Percentiles rank a stretch among this genome's conserved stretches.
Evolutionary conservation across 2,113 vertebrate genomes (phyloP).

Genomic region (Cepphus grylle): DNA sequence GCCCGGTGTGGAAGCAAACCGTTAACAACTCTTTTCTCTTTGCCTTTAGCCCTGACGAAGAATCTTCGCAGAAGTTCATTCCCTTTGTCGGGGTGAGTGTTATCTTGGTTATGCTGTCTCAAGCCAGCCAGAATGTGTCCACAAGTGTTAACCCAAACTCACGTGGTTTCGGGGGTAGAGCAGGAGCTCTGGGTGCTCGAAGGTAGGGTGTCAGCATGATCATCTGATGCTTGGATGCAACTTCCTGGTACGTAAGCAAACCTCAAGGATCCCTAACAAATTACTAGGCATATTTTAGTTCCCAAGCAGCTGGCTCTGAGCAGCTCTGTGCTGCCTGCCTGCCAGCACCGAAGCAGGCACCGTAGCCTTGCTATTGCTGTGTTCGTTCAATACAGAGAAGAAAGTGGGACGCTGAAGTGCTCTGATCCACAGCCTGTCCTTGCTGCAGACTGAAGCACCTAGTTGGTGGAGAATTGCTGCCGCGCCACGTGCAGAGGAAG

Average conservation of each 20-base stretch:
- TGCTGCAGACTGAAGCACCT: neutral
- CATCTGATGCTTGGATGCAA: neutral
- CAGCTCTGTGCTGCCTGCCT: neutral
- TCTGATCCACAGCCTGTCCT: neutral
- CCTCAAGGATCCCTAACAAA: neutral
- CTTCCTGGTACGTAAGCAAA: neutral
- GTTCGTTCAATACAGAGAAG: neutral
- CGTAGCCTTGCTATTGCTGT: neutral
- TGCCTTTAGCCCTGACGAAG: constrained; percentile 88
- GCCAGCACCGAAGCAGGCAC: neutral
- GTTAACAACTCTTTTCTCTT: constrained; percentile 37
- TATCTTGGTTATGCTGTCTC: neutral
- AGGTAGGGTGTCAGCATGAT: neutral
- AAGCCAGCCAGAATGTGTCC: neutral
- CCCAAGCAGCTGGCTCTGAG: neutral
- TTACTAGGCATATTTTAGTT: neutral
- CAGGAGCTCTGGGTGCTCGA: neutral
- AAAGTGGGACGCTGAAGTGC: neutral
- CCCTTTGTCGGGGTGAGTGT: constrained; percentile 93
- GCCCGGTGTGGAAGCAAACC: neutral
- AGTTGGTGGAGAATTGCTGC: neutral
- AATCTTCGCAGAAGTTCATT: constrained; percentile 97
- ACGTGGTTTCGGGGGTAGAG: neutral
- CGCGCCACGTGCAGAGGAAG: neutral
- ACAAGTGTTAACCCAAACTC: neutral